Evolutionary conservation across 2,113 vertebrate species (phyloP).

Genomic region (Xenus cinereus): DNA sequence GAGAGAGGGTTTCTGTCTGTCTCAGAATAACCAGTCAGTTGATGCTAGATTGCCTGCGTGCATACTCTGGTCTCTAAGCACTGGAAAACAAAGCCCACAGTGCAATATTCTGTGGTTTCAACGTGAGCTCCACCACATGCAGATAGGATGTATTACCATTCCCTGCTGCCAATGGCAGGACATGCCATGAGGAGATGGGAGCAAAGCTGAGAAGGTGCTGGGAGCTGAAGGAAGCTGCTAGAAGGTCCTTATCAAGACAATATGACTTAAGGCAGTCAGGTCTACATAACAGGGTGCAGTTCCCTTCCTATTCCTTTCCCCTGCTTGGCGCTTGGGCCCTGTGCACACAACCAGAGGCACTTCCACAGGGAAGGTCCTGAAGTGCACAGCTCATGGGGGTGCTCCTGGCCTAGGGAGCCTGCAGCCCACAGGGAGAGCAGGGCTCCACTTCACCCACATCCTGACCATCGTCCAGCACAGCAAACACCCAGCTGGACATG

Average conservation of each 20-base stretch:
- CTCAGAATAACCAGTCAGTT: neutral
- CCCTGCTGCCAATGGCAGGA: neutral
- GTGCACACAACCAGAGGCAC: neutral
- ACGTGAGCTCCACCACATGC: accelerated
- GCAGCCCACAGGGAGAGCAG: accelerated
- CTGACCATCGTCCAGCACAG: neutral
- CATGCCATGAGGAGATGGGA: neutral
- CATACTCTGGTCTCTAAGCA: neutral
- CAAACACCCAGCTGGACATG: neutral
- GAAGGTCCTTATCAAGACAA: neutral
- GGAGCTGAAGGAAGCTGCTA: neutral
- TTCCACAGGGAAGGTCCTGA: neutral
- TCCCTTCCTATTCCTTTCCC: neutral
- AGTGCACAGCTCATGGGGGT: neutral
- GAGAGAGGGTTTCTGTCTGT: neutral
- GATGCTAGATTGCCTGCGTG: neutral
- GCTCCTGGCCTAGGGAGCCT: neutral
- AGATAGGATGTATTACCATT: neutral
- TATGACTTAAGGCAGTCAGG: neutral
- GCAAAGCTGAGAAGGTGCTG: neutral
- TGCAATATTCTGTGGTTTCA: neutral
- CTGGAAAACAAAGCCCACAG: neutral
- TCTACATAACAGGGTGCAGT: accelerated
- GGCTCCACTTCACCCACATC: neutral
- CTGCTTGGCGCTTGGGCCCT: neutral